Evolutionary conservation across 2,888 invertebrate genomes (phyloP).

Genomic region (Glaucopsyche alexis): DNA sequence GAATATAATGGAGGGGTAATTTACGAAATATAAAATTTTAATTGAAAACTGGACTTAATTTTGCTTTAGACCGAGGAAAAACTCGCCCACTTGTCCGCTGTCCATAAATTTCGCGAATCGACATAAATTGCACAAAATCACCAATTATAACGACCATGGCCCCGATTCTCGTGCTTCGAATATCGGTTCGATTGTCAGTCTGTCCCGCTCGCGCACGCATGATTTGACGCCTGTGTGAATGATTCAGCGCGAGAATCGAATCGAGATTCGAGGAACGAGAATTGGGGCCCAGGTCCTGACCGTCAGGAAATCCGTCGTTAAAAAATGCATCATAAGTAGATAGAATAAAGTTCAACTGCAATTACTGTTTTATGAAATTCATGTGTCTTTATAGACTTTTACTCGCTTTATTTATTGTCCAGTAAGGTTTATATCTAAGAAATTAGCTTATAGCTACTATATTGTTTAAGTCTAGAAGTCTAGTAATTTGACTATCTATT

Average conservation of each 20-base stretch:
- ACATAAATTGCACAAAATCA: slow-evolving; percentile 77
- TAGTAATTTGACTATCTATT: neutral
- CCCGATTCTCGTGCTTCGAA: no score
- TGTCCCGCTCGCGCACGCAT: no score
- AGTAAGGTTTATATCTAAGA: neutral
- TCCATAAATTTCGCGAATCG: slow-evolving; percentile 74
- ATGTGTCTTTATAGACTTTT: neutral
- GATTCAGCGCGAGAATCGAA: no score
- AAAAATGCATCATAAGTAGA: slow-evolving; percentile 42
- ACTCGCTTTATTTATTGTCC: neutral
- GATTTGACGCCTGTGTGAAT: no score
- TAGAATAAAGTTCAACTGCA: neutral
- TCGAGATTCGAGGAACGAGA: no score
- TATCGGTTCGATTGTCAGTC: no score
- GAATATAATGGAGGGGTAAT: slow-evolving; percentile 72
- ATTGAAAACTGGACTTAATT: slow-evolving; percentile 68
- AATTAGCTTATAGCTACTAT: neutral
- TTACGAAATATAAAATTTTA: slow-evolving; percentile 71
- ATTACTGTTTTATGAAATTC: neutral
- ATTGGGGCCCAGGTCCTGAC: no score
- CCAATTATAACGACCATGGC: slow-evolving; percentile 74
- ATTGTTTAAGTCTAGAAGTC: neutral
- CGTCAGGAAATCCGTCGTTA: slow-evolving; percentile 48
- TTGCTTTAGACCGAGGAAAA: slow-evolving; percentile 53
- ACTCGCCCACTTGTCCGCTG: slow-evolving; percentile 74